Evolutionary conservation across 2,113 vertebrate species (phyloP).

Genomic region (Lonchura striata): DNA sequence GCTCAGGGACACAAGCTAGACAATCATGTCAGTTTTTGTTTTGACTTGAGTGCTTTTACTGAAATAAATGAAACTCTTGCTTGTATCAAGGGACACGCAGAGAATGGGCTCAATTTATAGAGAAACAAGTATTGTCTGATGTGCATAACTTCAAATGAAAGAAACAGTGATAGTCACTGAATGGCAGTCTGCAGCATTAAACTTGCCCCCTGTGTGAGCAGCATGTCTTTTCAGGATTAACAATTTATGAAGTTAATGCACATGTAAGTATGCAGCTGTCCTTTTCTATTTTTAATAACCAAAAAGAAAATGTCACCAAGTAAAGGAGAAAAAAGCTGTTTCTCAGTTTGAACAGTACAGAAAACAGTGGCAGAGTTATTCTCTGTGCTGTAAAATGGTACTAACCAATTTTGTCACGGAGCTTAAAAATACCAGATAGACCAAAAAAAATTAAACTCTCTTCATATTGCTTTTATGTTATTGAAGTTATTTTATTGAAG

Average conservation of each 20-base stretch:
- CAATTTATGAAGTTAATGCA: constrained; percentile 55
- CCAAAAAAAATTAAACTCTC: background rate
- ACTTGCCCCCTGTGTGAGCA: background rate
- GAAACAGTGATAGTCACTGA: background rate
- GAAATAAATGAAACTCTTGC: background rate
- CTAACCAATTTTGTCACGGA: background rate
- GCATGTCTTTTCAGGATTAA: constrained; percentile 36
- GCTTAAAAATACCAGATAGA: background rate
- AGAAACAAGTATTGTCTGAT: background rate
- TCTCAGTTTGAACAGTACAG: background rate
- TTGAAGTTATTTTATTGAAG: too few species aligned
- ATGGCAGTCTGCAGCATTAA: background rate
- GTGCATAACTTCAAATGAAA: background rate
- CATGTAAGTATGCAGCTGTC: constrained; percentile 46
- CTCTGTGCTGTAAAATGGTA: background rate
- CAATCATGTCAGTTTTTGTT: background rate
- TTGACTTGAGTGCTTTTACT: background rate
- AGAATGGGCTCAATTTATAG: background rate
- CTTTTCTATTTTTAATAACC: constrained; percentile 56
- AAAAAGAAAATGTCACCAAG: constrained; percentile 32
- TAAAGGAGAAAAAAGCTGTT: background rate
- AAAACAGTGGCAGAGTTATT: background rate
- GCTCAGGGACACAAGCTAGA: background rate
- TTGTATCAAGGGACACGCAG: background rate
- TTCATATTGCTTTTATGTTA: background rate